These are phyloP conservation scores for Polyommatus iphigenia DNA, from an alignment of 2,888 invertebrate species.

Conservation along the genomic window DNA sequence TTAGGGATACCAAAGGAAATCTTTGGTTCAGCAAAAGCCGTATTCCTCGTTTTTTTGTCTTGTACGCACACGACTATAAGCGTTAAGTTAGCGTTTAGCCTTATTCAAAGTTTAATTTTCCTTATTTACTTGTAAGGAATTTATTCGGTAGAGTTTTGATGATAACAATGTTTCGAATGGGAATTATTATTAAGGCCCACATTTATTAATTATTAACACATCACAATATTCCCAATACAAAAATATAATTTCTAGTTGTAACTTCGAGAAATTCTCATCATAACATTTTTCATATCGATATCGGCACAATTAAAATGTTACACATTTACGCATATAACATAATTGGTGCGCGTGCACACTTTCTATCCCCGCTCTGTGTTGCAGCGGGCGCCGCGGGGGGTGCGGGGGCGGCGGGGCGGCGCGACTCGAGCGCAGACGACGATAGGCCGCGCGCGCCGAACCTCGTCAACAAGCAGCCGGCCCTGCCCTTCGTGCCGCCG, in stretches of 20 bases:
- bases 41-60: too few species aligned
- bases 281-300: constrained; percentile 29
- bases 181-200: too few species aligned
- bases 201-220: too few species aligned
- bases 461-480: constrained; percentile 92
- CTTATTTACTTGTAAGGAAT: too few species aligned
- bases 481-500: constrained; percentile 94
- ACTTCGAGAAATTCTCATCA: constrained; percentile 2
- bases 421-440: constrained; percentile 74
- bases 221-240: too few species aligned
- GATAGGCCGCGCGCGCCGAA: constrained; percentile 80
- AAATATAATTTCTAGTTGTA: background rate
- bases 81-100: too few species aligned
- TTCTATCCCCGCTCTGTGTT: constrained; percentile 64
- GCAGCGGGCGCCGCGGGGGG: constrained; percentile 46
- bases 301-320: constrained; percentile 27
- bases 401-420: constrained; percentile 58
- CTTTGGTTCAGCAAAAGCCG: too few species aligned
- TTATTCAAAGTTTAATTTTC: too few species aligned
- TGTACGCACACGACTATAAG: too few species aligned
- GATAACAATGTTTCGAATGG: too few species aligned
- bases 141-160: too few species aligned
- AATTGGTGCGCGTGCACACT: constrained; percentile 64
- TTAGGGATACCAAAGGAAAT: too few species aligned
- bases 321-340: constrained; percentile 42